Evolutionary conservation across 2,888 invertebrate species (phyloP), one percentile per base, ranked within the genome.

Genomic region (Leucania comma): DNA sequence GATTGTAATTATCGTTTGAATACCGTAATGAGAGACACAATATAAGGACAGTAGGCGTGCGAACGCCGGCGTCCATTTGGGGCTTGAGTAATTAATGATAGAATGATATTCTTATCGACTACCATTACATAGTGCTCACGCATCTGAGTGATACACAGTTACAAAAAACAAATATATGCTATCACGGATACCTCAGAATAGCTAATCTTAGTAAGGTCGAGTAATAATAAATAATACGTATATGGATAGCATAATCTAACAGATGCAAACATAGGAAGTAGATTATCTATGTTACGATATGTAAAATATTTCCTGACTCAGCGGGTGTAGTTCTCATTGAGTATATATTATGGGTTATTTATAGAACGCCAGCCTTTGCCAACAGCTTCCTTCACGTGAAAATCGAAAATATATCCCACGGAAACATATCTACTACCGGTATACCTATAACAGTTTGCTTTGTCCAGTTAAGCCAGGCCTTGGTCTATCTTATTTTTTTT

Each of bases 261-360:
- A 58, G 56, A 50, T 62, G 57, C n/a, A 22, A 35, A 59, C 46
- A 75, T 56, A 54, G 78, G 76, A 80, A 80, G 64, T 71, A 6
- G 46, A 59, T 56, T 51, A 70, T 0, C 42, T 32, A 6, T 53
- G 24, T 59, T 57, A n/a, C 50, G 26, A 46, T 64, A 70, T 80
- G 77, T 65, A 56, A 70, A 76, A 35, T 3, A 24, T 53, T 79
- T 81, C 68, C 71, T 60, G 57, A 35, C 35, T 57, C n/a, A 62
- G 3, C n/a, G 6, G 14, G 14, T 2, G 20, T 38, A 46, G 42
- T 61, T 80, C 58, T 53, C 69, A 64, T 72, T 76, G 66, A 72
- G 58, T 56, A 57, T 50, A 48, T 58, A 22, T 29, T 14, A 10
- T 22, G 22, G 48, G 12, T 5, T 70, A 50, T 54, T 17, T 54